These are phyloP conservation scores for Cinclus mexicanus DNA, from an alignment of 2,113 vertebrate genomes.

Conservation along the genomic window DNA sequence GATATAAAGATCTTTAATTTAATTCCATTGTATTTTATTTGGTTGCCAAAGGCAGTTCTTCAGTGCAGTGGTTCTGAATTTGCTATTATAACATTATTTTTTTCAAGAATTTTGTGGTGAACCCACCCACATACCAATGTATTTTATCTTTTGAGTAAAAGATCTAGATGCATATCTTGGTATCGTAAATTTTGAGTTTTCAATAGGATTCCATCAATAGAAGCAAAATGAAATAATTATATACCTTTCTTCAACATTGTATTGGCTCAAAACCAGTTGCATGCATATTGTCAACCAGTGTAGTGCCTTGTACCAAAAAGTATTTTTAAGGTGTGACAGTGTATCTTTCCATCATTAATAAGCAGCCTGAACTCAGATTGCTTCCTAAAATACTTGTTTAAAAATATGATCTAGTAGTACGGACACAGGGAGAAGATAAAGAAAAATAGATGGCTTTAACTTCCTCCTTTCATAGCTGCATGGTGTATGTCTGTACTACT, in stretches of 20 bases:
- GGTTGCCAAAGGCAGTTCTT: not conserved
- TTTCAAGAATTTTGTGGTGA: not conserved
- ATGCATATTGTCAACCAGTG: not conserved
- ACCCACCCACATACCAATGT: not conserved
- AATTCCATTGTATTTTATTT: not conserved
- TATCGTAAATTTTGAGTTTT: not conserved
- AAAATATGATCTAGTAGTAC: not conserved
- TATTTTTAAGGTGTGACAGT: not conserved
- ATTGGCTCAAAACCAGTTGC: not conserved
- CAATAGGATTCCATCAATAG: not conserved
- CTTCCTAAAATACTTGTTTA: not conserved
- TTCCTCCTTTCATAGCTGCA: not conserved
- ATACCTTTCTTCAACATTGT: not conserved
- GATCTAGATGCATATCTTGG: not conserved
- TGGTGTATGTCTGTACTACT: not conserved
- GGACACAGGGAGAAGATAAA: not conserved
- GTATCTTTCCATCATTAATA: not conserved
- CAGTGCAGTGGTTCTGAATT: not conserved
- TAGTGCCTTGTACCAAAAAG: not conserved
- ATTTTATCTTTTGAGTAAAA: not conserved
- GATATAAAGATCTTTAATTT: not conserved
- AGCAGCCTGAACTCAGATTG: not conserved
- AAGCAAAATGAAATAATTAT: not conserved
- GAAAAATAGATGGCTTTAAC: not conserved
- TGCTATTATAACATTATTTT: not conserved